Evolutionary conservation across 2,113 vertebrate species (phyloP), one percentile per base, ranked within the genome.

Genomic region (Parus major): DNA sequence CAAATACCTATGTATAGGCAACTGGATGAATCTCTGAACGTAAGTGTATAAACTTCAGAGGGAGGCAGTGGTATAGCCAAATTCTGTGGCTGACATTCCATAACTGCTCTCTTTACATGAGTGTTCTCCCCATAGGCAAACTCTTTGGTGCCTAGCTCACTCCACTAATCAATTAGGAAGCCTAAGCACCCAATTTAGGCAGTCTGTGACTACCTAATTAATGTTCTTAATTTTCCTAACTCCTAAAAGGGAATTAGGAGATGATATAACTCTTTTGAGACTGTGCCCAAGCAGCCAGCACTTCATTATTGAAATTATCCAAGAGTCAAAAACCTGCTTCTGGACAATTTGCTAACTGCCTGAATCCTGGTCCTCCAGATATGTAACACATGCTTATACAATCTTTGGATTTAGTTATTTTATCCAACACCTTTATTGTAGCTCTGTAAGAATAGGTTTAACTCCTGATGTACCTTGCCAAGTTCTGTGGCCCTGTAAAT

Each of bases 171-270:
- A 86, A 92, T 92, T 86, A 92, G 31, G 60, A 90, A 88, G 33
- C 68, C 64, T 83, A 92, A 90, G 68, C 33, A 90, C 22, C 79
- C 76, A 66, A 73, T 77, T 93, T 90, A 88, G 76, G 63, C 79
- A 94, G 71, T 13, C 42, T 73, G 31, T 92, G 90, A 88, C 57
- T 82, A 71, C 33, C 33, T 88, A 88, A 93, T 81, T 86, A 78
- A 88, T 90, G 79, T 55, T 70, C 86, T 83, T 96, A 94, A 88
- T 94, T 86, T 92, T 88, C 59, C 25, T 73, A 42, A 63, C 42
- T 90, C 47, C 60, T 78, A 35, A 90, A 90, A 93, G 50, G 27
- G 72, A 90, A 66, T 96, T 90, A 83, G 50, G 39, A 92, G 42
- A 88, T 90, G 50, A 92, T 92, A 66, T 47, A 92, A 41, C 66